These are phyloP conservation scores for Danionella cerebrum DNA, from an alignment of 2,113 vertebrate species.

Conservation along the genomic window DNA sequence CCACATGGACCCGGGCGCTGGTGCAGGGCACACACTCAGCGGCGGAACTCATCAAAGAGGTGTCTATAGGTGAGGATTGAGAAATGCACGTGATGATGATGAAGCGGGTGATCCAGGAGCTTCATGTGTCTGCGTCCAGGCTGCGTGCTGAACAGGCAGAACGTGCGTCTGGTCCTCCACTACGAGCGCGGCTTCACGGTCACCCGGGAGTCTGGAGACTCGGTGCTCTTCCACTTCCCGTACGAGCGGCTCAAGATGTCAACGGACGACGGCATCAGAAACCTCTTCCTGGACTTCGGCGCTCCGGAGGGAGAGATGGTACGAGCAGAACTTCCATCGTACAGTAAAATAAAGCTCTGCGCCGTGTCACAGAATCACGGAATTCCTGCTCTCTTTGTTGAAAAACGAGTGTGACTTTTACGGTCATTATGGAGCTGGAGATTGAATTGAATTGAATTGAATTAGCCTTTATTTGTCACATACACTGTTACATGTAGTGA, in stretches of 20 bases:
- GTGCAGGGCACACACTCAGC: slow-evolving; percentile 87
- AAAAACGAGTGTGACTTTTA: too few species aligned
- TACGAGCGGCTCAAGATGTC: slow-evolving; percentile 93
- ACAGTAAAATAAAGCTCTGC: too few species aligned
- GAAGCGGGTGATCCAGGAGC: too few species aligned
- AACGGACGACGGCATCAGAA: slow-evolving; percentile 82
- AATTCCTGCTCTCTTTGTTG: too few species aligned
- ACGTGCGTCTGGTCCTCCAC: slow-evolving; percentile 81
- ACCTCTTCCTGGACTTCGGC: slow-evolving; percentile 92
- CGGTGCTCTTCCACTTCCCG: slow-evolving; percentile 79
- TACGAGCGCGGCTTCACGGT: slow-evolving; percentile 93
- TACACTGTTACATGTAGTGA: too few species aligned
- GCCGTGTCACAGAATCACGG: too few species aligned
- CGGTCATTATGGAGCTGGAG: too few species aligned
- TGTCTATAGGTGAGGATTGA: slow-evolving; percentile 68
- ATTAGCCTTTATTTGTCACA: too few species aligned
- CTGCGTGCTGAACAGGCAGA: slow-evolving; percentile 78
- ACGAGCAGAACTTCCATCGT: neutral
- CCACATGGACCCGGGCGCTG: slow-evolving; percentile 82
- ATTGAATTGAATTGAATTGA: too few species aligned
- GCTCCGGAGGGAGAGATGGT: slow-evolving; percentile 95
- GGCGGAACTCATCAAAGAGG: slow-evolving; percentile 84
- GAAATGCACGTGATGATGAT: neutral
- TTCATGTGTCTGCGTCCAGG: slow-evolving; percentile 59
- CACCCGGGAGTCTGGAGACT: slow-evolving; percentile 63